These are phyloP conservation scores for Spinibarbus caldwelli DNA, from an alignment of 2,797 vertebrate species.

Conservation along the genomic window DNA sequence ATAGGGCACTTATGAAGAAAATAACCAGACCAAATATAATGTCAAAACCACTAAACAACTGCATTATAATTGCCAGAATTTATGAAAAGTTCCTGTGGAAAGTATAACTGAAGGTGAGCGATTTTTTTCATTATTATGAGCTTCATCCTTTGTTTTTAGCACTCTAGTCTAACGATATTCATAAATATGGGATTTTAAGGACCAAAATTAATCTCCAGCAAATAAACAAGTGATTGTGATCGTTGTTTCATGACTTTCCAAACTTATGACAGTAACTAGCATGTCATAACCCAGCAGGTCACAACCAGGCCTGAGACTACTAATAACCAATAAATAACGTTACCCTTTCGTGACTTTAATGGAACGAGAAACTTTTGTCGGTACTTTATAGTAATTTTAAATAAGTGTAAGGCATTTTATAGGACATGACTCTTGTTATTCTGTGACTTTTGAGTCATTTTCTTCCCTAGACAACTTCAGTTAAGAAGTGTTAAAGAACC, in stretches of 20 bases:
- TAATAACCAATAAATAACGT: not conserved
- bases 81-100: not conserved
- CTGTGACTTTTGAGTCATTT: not conserved
- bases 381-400: not conserved
- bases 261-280: constrained; percentile 19
- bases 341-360: not conserved
- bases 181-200: not conserved
- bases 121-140: not conserved
- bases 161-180: not conserved
- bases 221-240: not conserved
- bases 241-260: constrained; percentile 7
- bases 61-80: not conserved
- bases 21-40: not conserved
- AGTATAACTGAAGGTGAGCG: not conserved
- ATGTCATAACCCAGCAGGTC: constrained; percentile 24
- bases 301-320: not conserved
- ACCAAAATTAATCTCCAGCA: not conserved
- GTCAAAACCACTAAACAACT: not conserved
- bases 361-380: not conserved
- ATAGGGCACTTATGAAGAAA: not conserved
- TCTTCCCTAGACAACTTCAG: not conserved
- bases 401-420: not conserved
- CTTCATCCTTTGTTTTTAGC: not conserved
- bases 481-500: not conserved
- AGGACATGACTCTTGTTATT: not conserved